These are phyloP conservation scores for Salvelinus fontinalis DNA, from an alignment of 2,113 vertebrate genomes.

Conservation along the genomic window DNA sequence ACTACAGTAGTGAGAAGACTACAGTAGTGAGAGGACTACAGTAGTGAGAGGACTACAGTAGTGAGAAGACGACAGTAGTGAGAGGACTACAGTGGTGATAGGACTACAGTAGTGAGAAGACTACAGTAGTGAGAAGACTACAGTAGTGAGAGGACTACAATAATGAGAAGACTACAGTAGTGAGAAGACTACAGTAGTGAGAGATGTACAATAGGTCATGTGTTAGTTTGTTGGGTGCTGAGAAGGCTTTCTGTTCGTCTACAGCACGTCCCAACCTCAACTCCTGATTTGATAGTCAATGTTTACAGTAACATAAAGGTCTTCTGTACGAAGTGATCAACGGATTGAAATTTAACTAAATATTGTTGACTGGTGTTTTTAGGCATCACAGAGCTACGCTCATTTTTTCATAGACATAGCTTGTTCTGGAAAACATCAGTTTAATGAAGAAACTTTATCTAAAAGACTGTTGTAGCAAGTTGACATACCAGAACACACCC, in stretches of 20 bases:
- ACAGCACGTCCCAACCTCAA: not conserved
- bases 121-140: no score
- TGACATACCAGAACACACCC: not conserved
- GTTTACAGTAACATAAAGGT: conserved; percentile 22
- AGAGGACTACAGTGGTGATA: no score
- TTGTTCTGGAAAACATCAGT: not conserved
- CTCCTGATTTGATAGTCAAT: conserved; percentile 16
- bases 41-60: not conserved
- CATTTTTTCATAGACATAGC: not conserved
- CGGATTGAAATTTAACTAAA: not conserved
- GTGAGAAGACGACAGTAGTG: no score
- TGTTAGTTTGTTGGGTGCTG: conserved; percentile 1
- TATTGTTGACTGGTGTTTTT: conserved; percentile 15
- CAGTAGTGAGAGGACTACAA: no score
- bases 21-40: no score
- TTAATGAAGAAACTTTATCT: not conserved
- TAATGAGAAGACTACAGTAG: no score
- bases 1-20: no score
- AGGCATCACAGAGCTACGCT: not conserved
- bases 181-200: no score
- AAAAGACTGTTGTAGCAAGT: not conserved
- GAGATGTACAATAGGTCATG: not conserved
- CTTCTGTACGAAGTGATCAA: conserved; percentile 5
- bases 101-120: no score
- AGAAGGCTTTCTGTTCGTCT: not conserved